phyloP scores from a whole-genome alignment of 2,113 vertebrate genomes.

The Pluvianellus socialis region DNA sequence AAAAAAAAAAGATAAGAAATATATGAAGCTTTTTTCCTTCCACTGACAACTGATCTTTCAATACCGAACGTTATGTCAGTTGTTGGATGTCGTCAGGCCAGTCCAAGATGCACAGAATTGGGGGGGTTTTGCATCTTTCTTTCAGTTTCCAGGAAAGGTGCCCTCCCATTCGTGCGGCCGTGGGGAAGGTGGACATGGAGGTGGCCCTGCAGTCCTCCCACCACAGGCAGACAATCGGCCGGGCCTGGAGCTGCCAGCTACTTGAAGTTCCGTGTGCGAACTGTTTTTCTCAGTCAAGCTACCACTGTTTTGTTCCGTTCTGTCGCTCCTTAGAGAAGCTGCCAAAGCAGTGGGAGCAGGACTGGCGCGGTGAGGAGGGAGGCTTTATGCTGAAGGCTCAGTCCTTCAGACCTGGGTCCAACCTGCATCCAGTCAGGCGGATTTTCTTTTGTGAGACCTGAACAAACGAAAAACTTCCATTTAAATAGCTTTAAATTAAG shows the following conservation, averaged over 20 bases:
- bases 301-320: neutral
- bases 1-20: neutral
- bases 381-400: neutral
- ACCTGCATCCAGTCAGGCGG: neutral
- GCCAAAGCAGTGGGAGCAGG: neutral
- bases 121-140: accelerated
- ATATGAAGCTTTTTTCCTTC: neutral
- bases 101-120: neutral
- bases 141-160: neutral
- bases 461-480: neutral
- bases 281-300: neutral
- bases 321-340: neutral
- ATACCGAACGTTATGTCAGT: neutral
- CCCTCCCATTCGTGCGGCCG: accelerated
- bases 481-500: neutral
- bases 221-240: too few species aligned
- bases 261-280: accelerated
- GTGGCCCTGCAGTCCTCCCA: neutral
- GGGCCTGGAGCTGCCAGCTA: neutral
- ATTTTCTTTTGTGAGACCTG: neutral
- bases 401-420: neutral
- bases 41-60: neutral
- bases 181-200: neutral
- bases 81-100: too few species aligned
- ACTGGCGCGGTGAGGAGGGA: neutral